These are phyloP conservation scores for Pteronotus mesoamericanus DNA, from an alignment of 2,797 vertebrate genomes.

Conservation along the genomic window DNA sequence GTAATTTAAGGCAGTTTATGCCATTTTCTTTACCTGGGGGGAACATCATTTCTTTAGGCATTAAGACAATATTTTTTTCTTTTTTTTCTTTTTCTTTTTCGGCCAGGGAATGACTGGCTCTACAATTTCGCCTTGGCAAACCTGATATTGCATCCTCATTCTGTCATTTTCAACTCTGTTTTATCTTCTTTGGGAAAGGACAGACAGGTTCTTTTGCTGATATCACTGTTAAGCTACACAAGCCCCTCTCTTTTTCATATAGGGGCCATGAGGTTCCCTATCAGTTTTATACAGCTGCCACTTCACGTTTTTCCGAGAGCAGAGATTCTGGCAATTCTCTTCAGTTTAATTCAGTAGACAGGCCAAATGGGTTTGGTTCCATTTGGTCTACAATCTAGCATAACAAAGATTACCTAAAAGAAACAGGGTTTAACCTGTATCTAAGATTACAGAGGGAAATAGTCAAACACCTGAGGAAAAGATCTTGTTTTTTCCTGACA, in stretches of 20 bases:
- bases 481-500: neutral
- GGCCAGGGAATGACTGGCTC: neutral
- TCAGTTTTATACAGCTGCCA: neutral
- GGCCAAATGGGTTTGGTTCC: neutral
- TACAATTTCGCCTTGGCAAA: neutral
- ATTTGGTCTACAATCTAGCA: neutral
- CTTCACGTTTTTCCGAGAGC: neutral
- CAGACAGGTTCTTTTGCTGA: neutral
- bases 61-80: neutral
- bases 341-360: conserved; percentile 3
- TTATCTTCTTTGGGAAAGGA: neutral
- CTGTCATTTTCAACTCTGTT: neutral
- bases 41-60: neutral
- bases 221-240: neutral
- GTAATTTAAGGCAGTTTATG: neutral
- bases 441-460: conserved; percentile 44
- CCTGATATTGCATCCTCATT: neutral
- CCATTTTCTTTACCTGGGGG: neutral
- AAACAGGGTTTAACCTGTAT: conserved; percentile 3
- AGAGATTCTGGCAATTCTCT: neutral
- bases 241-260: neutral
- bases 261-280: neutral
- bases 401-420: conserved; percentile 56
- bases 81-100: conserved; percentile 38
- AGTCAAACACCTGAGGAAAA: neutral